Conservation (phyloP, 2,113 vertebrate species). For the Copsychus sechellarum region DNA sequence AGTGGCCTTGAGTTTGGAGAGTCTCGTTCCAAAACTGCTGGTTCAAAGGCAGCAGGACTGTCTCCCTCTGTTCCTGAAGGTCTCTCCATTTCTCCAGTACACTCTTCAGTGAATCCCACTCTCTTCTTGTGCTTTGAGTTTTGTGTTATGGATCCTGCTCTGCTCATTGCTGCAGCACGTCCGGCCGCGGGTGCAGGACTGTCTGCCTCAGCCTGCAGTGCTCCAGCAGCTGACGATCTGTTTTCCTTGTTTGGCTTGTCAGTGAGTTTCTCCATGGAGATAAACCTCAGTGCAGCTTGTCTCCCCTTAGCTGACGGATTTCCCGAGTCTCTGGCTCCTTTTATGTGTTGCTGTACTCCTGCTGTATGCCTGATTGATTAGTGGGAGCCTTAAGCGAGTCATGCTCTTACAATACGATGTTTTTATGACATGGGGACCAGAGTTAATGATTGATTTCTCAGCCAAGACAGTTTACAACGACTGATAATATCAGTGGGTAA, state of each 20-base stretch:
- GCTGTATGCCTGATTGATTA: not conserved
- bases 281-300: not conserved
- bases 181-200: accelerated
- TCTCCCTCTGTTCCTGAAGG: not conserved
- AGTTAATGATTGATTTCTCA: slow-evolving; percentile 70
- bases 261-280: slow-evolving; percentile 22
- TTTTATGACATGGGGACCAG: slow-evolving; percentile 1
- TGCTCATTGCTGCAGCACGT: not conserved
- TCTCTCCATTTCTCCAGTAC: not conserved
- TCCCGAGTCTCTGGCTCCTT: not conserved
- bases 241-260: not conserved
- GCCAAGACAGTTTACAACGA: slow-evolving; percentile 53
- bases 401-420: not conserved
- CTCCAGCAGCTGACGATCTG: accelerated
- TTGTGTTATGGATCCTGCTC: not conserved
- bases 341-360: not conserved
- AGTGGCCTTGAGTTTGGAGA: not conserved
- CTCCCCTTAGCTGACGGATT: not conserved
- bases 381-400: not conserved
- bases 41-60: not conserved
- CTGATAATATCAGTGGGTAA: slow-evolving; percentile 28
- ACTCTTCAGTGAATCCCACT: not conserved
- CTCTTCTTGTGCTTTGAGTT: accelerated
- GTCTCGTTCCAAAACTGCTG: not conserved
- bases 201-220: not conserved